These are phyloP conservation scores for Cheilosia vulpina DNA, from an alignment of 2,888 invertebrate genomes.

Conservation along the genomic window DNA sequence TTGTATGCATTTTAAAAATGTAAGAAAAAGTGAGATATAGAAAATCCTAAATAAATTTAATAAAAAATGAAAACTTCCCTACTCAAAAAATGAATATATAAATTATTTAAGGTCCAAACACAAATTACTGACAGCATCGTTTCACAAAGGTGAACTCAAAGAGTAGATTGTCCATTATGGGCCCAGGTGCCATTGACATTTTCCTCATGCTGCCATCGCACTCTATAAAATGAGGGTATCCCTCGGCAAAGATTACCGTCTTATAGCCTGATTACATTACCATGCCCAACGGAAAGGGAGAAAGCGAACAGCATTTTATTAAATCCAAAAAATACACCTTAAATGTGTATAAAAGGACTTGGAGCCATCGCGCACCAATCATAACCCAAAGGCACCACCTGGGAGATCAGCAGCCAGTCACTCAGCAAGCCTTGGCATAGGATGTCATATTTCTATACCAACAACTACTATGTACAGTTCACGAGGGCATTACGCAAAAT, in stretches of 20 bases:
- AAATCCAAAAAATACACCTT: conserved; percentile 54
- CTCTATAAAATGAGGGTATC: conserved; percentile 38
- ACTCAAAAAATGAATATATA: not conserved
- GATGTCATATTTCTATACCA: conserved; percentile 14
- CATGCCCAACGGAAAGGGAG: conserved; percentile 14
- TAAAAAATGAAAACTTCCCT: not conserved
- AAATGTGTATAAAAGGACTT: conserved; percentile 14
- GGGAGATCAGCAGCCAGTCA: conserved; percentile 12
- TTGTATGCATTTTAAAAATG: not conserved
- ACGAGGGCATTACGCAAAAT: conserved; percentile 68
- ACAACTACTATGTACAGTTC: conserved; percentile 32
- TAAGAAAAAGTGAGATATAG: not conserved
- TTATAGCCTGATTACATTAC: conserved; percentile 41
- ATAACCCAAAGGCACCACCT: conserved; percentile 18
- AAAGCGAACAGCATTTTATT: conserved; percentile 54
- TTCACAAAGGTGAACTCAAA: conserved; percentile 40
- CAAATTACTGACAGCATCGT: conserved; percentile 40
- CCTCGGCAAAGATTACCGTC: conserved; percentile 3
- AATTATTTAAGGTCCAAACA: conserved; percentile 37
- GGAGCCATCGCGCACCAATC: not conserved
- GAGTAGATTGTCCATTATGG: conserved; percentile 51
- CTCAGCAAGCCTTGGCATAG: conserved; percentile 13
- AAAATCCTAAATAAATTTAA: conserved; percentile 33
- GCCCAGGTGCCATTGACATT: conserved; percentile 43
- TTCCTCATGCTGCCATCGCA: conserved; percentile 24